Conservation (phyloP, 2,888 invertebrate species). For the Antheraea assamensis region DNA sequence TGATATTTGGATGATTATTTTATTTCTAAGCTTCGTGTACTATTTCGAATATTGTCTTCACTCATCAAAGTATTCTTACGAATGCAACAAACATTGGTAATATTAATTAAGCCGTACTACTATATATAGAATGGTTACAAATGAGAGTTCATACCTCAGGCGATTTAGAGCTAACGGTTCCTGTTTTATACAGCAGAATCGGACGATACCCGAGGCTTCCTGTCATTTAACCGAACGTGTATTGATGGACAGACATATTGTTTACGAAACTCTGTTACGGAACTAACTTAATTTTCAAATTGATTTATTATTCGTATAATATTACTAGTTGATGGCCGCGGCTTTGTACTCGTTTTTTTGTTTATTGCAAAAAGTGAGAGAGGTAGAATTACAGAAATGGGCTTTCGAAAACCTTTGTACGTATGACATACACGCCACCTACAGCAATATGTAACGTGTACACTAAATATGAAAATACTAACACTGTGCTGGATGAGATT, state of each 20-base stretch:
- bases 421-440: no score
- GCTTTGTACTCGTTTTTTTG: no score
- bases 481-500: no score
- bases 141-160: conserved; percentile 8
- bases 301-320: not conserved
- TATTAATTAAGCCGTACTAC: not conserved
- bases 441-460: no score
- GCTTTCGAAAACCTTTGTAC: no score
- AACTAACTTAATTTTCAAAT: not conserved
- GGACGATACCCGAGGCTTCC: not conserved
- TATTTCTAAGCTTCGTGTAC: not conserved
- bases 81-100: not conserved
- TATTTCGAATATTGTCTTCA: not conserved
- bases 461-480: no score
- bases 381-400: no score
- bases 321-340: no score
- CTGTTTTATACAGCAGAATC: not conserved
- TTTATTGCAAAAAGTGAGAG: no score
- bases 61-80: not conserved
- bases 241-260: conserved; percentile 5
- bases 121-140: not conserved
- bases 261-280: not conserved
- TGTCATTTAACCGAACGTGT: not conserved
- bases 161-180: not conserved
- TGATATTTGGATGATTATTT: not conserved